Percentiles rank a stretch among this genome's conserved stretches.
Conservation (phyloP, 2,888 invertebrate genomes). For the Megamerina dolium region DNA sequence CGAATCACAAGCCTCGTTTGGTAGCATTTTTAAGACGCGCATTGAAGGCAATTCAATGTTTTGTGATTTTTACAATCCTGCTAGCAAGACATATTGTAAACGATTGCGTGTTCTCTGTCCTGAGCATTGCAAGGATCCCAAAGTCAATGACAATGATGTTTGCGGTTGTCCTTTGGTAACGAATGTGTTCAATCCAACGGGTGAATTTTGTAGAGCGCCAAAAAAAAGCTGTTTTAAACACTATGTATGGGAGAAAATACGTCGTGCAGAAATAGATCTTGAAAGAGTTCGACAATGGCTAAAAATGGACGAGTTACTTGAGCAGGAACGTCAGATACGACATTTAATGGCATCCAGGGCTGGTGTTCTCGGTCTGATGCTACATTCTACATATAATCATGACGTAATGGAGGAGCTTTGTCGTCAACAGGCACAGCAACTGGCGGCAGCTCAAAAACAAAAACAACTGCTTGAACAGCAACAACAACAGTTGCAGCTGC, state of each 20-base stretch:
- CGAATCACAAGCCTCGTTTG: constrained; percentile 95
- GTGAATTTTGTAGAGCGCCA: constrained; percentile 78
- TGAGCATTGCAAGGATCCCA: constrained; percentile 92
- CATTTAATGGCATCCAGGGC: constrained; percentile 69
- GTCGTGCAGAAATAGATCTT: constrained; percentile 92
- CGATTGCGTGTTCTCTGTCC: constrained; percentile 91
- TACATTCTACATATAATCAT: constrained; percentile 96
- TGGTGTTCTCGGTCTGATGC: constrained; percentile 86
- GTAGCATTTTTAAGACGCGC: constrained; percentile 87
- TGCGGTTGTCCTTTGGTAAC: constrained; percentile 89
- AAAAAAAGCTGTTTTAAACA: constrained; percentile 89
- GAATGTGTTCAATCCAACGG: constrained; percentile 76
- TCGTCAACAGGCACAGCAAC: constrained; percentile 42
- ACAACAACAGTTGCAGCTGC: constrained; percentile 4
- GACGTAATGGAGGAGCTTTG: constrained; percentile 73
- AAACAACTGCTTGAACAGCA: constrained; percentile 2
- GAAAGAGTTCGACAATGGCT: constrained; percentile 89
- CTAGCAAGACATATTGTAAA: constrained; percentile 90
- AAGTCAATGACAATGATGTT: constrained; percentile 79
- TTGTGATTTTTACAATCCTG: constrained; percentile 90
- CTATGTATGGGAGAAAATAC: constrained; percentile 91
- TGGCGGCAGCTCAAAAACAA: constrained; percentile 31
- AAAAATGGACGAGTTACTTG: constrained; percentile 86
- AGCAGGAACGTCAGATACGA: constrained; percentile 85
- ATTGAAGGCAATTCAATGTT: constrained; percentile 96